Percentiles rank a stretch among this genome's conserved stretches.
phyloP scores from a whole-genome alignment of 2,888 invertebrate genomes.

The Chaitophorus viminalis region DNA sequence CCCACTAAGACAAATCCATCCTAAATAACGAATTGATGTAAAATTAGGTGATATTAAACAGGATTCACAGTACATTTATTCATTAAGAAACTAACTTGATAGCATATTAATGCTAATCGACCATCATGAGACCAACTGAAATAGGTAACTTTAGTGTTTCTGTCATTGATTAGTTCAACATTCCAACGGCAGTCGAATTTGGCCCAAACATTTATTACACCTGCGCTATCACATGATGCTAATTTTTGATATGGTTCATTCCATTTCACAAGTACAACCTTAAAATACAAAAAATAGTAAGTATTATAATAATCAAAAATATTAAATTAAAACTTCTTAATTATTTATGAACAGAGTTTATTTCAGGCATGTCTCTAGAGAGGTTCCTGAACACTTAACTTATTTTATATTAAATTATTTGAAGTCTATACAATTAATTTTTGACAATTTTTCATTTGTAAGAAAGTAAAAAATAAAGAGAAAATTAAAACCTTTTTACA shows the following conservation, averaged over 20 bases:
- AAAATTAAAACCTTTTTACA: too few species aligned
- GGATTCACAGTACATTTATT: neutral
- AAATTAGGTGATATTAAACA: conserved; percentile 2
- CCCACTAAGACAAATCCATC: conserved; percentile 99
- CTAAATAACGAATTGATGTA: conserved; percentile 68
- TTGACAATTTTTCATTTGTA: too few species aligned
- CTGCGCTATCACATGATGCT: conserved; percentile 96
- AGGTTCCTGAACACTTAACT: too few species aligned
- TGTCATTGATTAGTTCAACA: conserved; percentile 97
- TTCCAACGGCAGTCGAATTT: conserved; percentile 99
- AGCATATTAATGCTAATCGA: conserved; percentile 97
- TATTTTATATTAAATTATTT: too few species aligned
- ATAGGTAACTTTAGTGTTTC: conserved; percentile 96
- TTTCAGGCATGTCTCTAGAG: neutral
- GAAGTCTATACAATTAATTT: too few species aligned
- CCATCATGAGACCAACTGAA: conserved; percentile 99
- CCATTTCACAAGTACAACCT: conserved; percentile 97
- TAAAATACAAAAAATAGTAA: conserved; percentile 62
- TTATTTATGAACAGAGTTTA: neutral
- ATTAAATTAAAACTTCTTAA: neutral
- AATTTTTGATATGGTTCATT: conserved; percentile 98
- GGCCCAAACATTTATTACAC: conserved; percentile 99
- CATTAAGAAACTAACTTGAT: conserved; percentile 74
- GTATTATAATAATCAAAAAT: neutral
- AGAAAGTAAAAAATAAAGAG: too few species aligned